Conservation (phyloP, 2,797 vertebrate species). For the Borostomias antarcticus region DNA sequence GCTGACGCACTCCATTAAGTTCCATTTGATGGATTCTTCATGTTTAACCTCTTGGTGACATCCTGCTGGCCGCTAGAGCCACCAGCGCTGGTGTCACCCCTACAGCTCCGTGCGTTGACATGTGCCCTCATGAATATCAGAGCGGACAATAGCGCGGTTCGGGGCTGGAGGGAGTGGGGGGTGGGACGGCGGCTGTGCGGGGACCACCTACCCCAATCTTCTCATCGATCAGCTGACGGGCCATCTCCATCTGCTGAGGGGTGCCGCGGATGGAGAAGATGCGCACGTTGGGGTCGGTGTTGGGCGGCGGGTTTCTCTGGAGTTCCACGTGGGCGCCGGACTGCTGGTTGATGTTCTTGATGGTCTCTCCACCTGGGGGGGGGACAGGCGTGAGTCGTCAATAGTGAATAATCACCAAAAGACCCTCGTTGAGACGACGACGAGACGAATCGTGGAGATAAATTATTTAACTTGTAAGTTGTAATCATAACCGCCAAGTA, state of each 20-base stretch:
- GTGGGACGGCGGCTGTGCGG: background rate
- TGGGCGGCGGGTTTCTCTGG: slow-evolving; percentile 94
- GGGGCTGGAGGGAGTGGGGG: background rate
- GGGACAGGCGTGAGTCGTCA: background rate
- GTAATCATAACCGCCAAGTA: too few relatives aligned
- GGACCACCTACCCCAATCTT: slow-evolving; percentile 91
- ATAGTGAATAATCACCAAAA: too few relatives aligned
- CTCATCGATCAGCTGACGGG: slow-evolving; percentile 97
- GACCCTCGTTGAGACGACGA: too few relatives aligned
- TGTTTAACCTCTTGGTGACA: slow-evolving; percentile 77
- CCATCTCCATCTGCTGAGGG: slow-evolving; percentile 93
- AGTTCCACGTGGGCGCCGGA: slow-evolving; percentile 96
- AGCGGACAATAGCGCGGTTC: slow-evolving; percentile 55
- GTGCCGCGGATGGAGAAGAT: slow-evolving; percentile 95
- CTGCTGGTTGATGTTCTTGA: slow-evolving; percentile 99
- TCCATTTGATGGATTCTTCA: slow-evolving; percentile 77
- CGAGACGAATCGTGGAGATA: too few relatives aligned
- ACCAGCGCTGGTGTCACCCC: slow-evolving; percentile 45
- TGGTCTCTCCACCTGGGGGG: slow-evolving; percentile 91
- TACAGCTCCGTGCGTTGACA: slow-evolving; percentile 57
- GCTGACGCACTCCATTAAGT: slow-evolving; percentile 78
- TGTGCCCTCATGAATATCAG: slow-evolving; percentile 75
- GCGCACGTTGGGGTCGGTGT: slow-evolving; percentile 91
- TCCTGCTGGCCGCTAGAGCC: slow-evolving; percentile 62
- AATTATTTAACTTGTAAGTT: too few relatives aligned